Base-by-base conservation (phyloP, 2,113 vertebrate species). In the Aviceda subcristata region DNA sequence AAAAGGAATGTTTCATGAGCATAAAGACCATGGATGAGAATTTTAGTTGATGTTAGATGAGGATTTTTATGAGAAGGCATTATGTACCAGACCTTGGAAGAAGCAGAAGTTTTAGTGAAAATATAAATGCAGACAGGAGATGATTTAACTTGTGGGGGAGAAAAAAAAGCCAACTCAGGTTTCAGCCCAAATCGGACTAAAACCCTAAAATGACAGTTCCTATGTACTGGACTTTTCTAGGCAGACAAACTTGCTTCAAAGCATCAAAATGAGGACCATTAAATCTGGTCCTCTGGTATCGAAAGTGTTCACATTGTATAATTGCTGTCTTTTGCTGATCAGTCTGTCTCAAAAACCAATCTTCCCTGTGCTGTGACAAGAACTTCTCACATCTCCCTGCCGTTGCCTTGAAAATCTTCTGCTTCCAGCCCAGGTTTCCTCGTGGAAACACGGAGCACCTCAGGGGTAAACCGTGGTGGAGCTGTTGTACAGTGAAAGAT, bases 361-460 rank as follows among this genome's bases (percentile, higher is more conserved):
- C n/a, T 45, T 27, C 12, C 3, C 50, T 29, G 10, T 18, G 29
- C 53, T 34, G 3, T 6, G 30, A 1, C 30, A 34, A 23, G 14
- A 18, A 16, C 10, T 34, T 85, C 43, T 45, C 36, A 12, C 22
- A 8, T 45, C 7, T 48, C 15, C 46, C 38, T 38, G 41, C 12
- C 6, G 0, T 6, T 11, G 51, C 57, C 53, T 56, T 18, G 10
- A 71, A 14, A 41, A n/a, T 5, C 30, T 50, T 15, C 26, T 24
- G 7, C 21, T 45, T 1, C 68, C 69, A 91, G 53, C n/a, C 24
- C 55, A 3, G 8, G 1, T 16, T 41, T 41, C 55, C 50, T 18
- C 1, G 1, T 2, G 26, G 55, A 10, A 41, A 32, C 30, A 1
- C 0, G 4, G 45, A 36, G 38, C 27, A 20, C 7, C 0, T 3